Percentiles rank a stretch among this genome's conserved stretches.
Conservation (phyloP, 2,888 invertebrate genomes). For the Anticlea derivata region DNA sequence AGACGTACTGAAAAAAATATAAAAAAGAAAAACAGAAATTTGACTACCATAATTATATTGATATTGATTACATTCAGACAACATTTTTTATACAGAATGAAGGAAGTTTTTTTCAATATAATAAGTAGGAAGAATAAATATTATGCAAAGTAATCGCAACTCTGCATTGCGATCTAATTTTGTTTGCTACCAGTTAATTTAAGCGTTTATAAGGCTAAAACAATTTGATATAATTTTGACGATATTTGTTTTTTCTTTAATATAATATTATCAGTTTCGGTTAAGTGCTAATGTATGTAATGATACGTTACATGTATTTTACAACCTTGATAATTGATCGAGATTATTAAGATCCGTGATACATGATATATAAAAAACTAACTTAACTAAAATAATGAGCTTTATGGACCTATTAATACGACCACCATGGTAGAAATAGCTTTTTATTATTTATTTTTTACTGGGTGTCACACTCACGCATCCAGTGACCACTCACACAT, state of each 20-base stretch:
- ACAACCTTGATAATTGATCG: slow-evolving; percentile 21
- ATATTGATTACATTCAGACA: slow-evolving; percentile 12
- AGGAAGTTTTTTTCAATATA: slow-evolving; percentile 39
- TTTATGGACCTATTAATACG: too few relatives aligned
- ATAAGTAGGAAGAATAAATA: slow-evolving; percentile 32
- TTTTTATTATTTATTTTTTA: too few relatives aligned
- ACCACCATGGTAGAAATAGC: too few relatives aligned
- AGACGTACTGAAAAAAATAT: too few relatives aligned
- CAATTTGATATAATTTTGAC: slow-evolving; percentile 34
- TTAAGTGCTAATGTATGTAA: slow-evolving; percentile 18
- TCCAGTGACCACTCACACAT: too few relatives aligned
- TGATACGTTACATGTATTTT: slow-evolving; percentile 11
- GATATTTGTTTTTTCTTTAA: slow-evolving; percentile 25
- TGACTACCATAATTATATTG: neutral
- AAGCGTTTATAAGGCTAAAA: slow-evolving; percentile 32
- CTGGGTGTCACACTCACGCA: too few relatives aligned
- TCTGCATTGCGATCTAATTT: slow-evolving; percentile 30
- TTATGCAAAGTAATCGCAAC: slow-evolving; percentile 31
- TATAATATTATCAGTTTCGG: slow-evolving; percentile 24
- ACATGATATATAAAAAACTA: neutral
- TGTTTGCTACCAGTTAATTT: slow-evolving; percentile 27
- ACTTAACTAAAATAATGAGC: too few relatives aligned
- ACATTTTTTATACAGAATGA: slow-evolving; percentile 26
- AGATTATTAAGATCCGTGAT: neutral
- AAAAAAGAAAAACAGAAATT: too few relatives aligned